Base-by-base conservation (phyloP, 2,888 invertebrate species). In the Cryptophagus acutangulus region DNA sequence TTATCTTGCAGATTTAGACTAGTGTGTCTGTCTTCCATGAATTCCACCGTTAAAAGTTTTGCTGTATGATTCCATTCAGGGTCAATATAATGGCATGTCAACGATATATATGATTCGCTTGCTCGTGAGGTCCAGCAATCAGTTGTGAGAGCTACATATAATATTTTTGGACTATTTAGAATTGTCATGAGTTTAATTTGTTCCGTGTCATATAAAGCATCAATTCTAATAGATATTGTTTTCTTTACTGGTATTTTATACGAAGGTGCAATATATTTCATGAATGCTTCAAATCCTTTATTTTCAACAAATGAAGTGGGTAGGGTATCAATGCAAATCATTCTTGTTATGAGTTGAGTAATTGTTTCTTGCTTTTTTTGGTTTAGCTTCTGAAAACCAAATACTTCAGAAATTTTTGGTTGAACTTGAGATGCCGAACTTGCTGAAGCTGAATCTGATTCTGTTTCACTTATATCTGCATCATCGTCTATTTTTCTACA, bases 61-160 rank as follows among this genome's bases (percentile, higher is more conserved):
- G 46, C 33, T 13, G 44, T 18, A 10, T 50, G 44, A 30, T 51
- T 15, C 48, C 50, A 57, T 20, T 45, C 36, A n/a, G 6, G 26
- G 13, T 34, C 40, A 12, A 54, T 43, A 34, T 42, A 46, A 45
- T 55, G 55, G 16, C 31, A 38, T 10, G 51, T 57, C 13, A 55
- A 38, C 16, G 49, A 46, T 12, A 53, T 48, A 36, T 55, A 55
- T 1, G 49, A 48, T 36, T 54, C 52, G 17, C 34, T 52, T 26
- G 44, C 49, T 28, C 48, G 36, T 17, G 55, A 56, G 10, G 45
- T 54, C 55, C 52, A 56, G 17, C 45, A 46, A 38, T 56, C 55
- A 12, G 52, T 52, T 20, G 54, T 56, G 3, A 26, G 10, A 4
- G 26, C n/a, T 6, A 26, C 3, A n/a, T 26, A 8, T n/a, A n/a